Evolutionary conservation across 2,113 vertebrate species (phyloP), one percentile per base, ranked within the genome.

Genomic region (Pungitius pungitius): DNA sequence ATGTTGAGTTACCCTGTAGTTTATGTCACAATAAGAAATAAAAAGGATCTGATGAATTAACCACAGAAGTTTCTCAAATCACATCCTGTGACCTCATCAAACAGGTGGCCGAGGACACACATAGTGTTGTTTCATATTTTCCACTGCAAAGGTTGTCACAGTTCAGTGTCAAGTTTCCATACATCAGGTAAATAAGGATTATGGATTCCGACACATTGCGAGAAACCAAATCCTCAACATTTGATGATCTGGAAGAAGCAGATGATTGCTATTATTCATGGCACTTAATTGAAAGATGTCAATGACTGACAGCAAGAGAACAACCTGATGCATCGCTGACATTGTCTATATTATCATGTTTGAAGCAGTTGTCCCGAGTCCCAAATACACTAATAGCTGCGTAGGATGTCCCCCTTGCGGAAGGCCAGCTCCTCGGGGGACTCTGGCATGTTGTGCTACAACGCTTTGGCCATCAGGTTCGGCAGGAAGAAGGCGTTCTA

Each of bases 401-500:
- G n/a, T n/a, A 99, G 81, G 85, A 99, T 98, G 90, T 99, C 98
- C 1, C 98, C 98, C 75, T 99, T 99, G 58, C 97, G 95, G 89
- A 99, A 99, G 52, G 96, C 96, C 91, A 99, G 69, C 91, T 99
- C 98, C 67, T 99, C 97, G 0, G 96, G 96, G 1, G 97, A 98
- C 87, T 99, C 97, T 0, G 98, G 97, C 61, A 97, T 88, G 0
- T 99, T 99, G 90, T 99, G 97, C 0, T 97, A 99, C 73, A 99
- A 91, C 6, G 97, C 98, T 89, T 96, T 97, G 51, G 97, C 98
- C 97, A 99, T 98, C 76, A 98, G 95, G 90, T 98, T 99, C 98
- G 98, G 88, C 1, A 66, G 69, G 70, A 24, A 78, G 13, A 39
- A 14, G 76, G 30, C 1, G n/a, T n/a, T n/a, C 45, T 47, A 18